A percentile compares a stretch with the other conserved stretches of the same genome.
These are phyloP conservation scores for Eupithecia dodoneata DNA, from an alignment of 2,888 invertebrate genomes.

Conservation along the genomic window DNA sequence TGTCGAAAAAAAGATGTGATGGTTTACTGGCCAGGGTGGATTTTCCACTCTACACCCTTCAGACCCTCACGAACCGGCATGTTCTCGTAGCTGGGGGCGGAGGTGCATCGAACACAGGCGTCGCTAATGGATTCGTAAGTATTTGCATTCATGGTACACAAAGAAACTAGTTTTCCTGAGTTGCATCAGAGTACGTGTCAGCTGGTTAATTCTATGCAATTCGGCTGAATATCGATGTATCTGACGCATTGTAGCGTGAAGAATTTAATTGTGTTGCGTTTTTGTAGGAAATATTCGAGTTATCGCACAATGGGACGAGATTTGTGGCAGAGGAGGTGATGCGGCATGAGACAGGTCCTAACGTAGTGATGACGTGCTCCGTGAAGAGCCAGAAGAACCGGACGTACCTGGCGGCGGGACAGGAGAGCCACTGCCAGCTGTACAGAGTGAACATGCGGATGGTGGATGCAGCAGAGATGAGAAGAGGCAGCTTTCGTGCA, in stretches of 20 bases:
- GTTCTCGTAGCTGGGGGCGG: slow-evolving; percentile 98
- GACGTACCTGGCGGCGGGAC: slow-evolving; percentile 93
- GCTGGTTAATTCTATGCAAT: slow-evolving; percentile 47
- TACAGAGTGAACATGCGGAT: slow-evolving; percentile 88
- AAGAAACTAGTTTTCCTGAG: slow-evolving; percentile 33
- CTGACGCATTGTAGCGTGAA: slow-evolving; percentile 30
- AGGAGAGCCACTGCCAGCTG: slow-evolving; percentile 95
- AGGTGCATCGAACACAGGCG: slow-evolving; percentile 98
- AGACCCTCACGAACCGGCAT: slow-evolving; percentile 95
- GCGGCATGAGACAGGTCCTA: slow-evolving; percentile 94
- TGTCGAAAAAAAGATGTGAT: slow-evolving; percentile 84
- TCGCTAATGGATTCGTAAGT: slow-evolving; percentile 98
- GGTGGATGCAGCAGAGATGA: slow-evolving; percentile 82
- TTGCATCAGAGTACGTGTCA: slow-evolving; percentile 57
- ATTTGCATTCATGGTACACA: slow-evolving; percentile 29
- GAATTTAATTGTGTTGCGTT: slow-evolving; percentile 38
- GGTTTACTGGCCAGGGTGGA: slow-evolving; percentile 94
- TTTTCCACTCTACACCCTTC: slow-evolving; percentile 96
- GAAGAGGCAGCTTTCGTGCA: slow-evolving; percentile 82
- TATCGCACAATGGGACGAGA: slow-evolving; percentile 92
- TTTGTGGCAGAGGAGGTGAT: slow-evolving; percentile 95
- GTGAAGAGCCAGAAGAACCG: slow-evolving; percentile 89
- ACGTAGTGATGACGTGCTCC: slow-evolving; percentile 96
- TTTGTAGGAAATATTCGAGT: slow-evolving; percentile 95
- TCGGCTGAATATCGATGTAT: slow-evolving; percentile 32